Base-by-base conservation (phyloP, 2,113 vertebrate species). In the Protomyctophum bolini region DNA sequence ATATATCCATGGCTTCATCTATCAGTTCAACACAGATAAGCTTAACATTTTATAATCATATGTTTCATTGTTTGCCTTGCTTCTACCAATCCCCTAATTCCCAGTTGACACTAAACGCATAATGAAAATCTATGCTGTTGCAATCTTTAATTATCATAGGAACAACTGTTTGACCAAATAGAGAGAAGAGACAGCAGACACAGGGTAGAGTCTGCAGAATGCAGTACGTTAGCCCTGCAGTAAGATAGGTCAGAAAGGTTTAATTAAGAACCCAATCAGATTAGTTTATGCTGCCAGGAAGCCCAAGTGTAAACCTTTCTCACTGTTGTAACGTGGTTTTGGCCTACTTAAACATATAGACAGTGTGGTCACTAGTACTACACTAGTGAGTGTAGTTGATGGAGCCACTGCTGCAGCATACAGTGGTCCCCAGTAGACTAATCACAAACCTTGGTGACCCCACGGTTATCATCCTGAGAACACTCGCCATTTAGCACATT, bases 401-500 rank as follows among this genome's bases (percentile, higher is more conserved):
- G 72, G 7, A 55, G 14, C 6, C 62, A 21, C 7, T 48, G 60
- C 28, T 50, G 70, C 64, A 68, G 67, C 15, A 12, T 56, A 46
- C 64, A 66, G 49, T 58, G 7, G 63, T 60, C n/a, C 33, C 4
- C 61, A 70, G 59, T 80, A 55, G 73, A 29, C 33, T 59, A 59
- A 11, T 7, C 33, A 1, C 47, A 68, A 54, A 57, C 68, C 11
- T 83, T 49, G 33, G 50, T 77, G 80, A 76, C 76, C 84, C 33
- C 61, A 14, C n/a, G 10, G 58, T 75, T 54, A 77, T 76, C 76
- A 48, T 61, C 49, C 15, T 4, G 11, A 76, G 66, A 85, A 64
- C 76, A 77, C 63, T 77, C 63, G n/a, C 71, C 80, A 75, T 87
- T 84, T 55, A 80, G 58, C 71, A 52, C 58, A 86, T 91, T 87